Evolutionary conservation across 2,888 invertebrate genomes (phyloP), one percentile per base, ranked within the genome.

Genomic region (Argyresthia goedartella): DNA sequence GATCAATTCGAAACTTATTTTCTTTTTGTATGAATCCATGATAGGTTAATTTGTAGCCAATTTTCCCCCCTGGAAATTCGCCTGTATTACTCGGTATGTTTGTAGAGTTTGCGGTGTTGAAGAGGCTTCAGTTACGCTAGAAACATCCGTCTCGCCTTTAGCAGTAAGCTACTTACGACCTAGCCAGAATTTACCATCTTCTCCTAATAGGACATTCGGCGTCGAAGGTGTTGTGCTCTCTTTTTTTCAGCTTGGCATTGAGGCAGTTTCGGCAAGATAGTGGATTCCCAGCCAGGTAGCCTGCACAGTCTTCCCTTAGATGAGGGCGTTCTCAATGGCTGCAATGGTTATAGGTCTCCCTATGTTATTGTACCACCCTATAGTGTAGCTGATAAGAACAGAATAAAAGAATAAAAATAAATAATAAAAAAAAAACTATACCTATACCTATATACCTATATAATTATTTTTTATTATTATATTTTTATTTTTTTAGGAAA

Each of bases 301-400:
- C 16, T 7, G 16, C 42, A 49, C 59, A 60, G 1, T 57, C 50
- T 4, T 53, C 50, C 56, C 59, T 54, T 0, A 35, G 0, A 52
- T 61, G 59, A 0, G 9, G 4, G 0, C 44, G 56, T 0, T 60
- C 58, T 50, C 64, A 66, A 54, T 61, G 51, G 14, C 56, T 59
- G 55, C 63, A 67, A n/a, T 41, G 14, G 8, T 54, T 51, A 0
- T 47, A 42, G 0, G 13, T 34, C 14, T 60, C 60, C 7, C 52
- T 51, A 53, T 65, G 65, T 4, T 59, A 2, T 0, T 54, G n/a
- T n/a, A n/a, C n/a, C n/a, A n/a, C n/a, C n/a, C n/a, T n/a, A n/a
- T n/a, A n/a, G n/a, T n/a, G n/a, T n/a, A n/a, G n/a, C n/a, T n/a
- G n/a, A n/a, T n/a, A n/a, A n/a, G n/a, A n/a, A n/a, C n/a, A n/a